phyloP scores from a whole-genome alignment of 2,113 vertebrate genomes.

The Prolemur simus region DNA sequence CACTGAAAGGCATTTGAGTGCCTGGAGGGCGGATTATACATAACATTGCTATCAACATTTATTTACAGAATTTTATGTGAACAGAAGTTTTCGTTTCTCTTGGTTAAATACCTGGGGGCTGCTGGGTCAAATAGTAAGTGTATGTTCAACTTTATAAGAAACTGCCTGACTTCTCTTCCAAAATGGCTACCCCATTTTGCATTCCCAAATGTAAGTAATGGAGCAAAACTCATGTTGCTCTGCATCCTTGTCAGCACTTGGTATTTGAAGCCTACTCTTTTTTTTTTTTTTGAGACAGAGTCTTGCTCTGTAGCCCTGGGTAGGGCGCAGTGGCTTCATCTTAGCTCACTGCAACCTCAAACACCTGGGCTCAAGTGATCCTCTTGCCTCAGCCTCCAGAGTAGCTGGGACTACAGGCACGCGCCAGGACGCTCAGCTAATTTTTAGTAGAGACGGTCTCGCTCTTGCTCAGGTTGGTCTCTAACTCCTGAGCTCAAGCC shows the following conservation, averaged over 20 bases:
- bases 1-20: not conserved
- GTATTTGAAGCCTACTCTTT: not conserved
- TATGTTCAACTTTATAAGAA: not conserved
- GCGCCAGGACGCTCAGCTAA: no score
- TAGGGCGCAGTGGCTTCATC: not conserved
- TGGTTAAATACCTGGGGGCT: not conserved
- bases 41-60: not conserved
- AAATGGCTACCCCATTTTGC: not conserved
- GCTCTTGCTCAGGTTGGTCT: no score
- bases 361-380: no score
- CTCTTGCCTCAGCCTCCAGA: no score
- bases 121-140: not conserved
- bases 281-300: not conserved
- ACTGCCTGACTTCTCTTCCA: not conserved
- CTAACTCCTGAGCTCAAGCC: no score
- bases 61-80: not conserved
- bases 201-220: not conserved
- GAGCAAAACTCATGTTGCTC: not conserved
- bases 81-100: not conserved
- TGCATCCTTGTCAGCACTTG: not conserved
- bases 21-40: not conserved
- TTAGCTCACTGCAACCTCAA: not conserved
- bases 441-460: no score
- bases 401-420: no score
- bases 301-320: not conserved